Evolutionary conservation across 2,888 invertebrate species (phyloP).

Genomic region (Choristoneura rosaceana): DNA sequence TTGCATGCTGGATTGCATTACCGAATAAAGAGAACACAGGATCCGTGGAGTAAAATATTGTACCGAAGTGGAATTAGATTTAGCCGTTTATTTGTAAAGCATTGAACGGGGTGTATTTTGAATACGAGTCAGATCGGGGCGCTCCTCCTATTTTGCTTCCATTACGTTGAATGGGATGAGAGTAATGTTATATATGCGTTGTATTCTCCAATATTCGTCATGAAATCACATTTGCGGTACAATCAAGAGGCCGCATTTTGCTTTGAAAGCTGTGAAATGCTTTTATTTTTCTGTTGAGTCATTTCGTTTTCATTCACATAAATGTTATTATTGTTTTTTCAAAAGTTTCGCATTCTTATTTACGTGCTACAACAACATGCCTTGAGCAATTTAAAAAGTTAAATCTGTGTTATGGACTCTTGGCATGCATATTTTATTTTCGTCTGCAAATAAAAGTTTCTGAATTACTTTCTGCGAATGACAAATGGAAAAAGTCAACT

Average conservation of each 20-base stretch:
- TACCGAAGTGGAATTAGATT: constrained; percentile 58
- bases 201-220: constrained; percentile 70
- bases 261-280: constrained; percentile 42
- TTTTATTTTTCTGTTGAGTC: constrained; percentile 42
- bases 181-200: constrained; percentile 66
- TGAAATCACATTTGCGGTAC: constrained; percentile 70
- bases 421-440: constrained; percentile 27
- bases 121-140: constrained; percentile 50
- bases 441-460: constrained; percentile 25
- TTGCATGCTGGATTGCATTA: constrained; percentile 65
- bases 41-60: constrained; percentile 52
- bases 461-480: constrained; percentile 23
- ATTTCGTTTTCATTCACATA: constrained; percentile 23
- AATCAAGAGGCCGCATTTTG: constrained; percentile 59
- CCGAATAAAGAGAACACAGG: constrained; percentile 47
- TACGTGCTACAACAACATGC: constrained; percentile 27
- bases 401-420: constrained; percentile 21
- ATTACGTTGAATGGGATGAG: constrained; percentile 67
- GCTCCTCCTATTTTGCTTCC: constrained; percentile 61
- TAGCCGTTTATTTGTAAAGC: constrained; percentile 54
- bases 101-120: constrained; percentile 51
- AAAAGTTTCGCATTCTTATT: constrained; percentile 28
- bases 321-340: constrained; percentile 21
- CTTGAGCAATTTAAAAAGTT: constrained; percentile 30
- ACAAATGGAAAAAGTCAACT: constrained; percentile 27